Evolutionary conservation across 2,113 vertebrate species (phyloP).

Genomic region (Scortum barcoo): DNA sequence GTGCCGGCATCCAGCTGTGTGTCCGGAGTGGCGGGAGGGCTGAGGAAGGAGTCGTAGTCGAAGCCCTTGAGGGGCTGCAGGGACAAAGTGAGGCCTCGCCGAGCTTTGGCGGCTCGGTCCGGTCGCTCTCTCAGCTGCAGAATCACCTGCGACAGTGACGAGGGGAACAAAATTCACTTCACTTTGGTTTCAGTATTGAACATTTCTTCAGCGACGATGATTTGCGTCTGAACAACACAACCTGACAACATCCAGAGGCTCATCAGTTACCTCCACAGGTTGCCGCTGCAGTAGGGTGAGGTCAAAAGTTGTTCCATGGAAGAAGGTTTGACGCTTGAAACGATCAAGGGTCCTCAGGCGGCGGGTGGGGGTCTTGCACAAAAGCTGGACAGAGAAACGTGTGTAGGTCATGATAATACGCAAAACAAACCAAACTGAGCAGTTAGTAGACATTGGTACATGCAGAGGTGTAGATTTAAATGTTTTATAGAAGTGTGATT

Average conservation of each 20-base stretch:
- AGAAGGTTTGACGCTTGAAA: constrained; percentile 93
- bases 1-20: constrained; percentile 44
- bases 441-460: not conserved
- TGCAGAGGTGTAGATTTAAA: not conserved
- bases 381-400: constrained; percentile 83
- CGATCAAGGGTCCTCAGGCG: constrained; percentile 91
- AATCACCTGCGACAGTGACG: constrained; percentile 73
- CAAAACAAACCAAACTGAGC: not conserved
- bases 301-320: constrained; percentile 90
- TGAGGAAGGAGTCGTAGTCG: constrained; percentile 86
- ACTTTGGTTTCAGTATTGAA: not conserved
- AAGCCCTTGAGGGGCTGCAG: constrained; percentile 87
- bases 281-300: constrained; percentile 90
- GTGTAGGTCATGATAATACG: not conserved
- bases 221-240: not conserved
- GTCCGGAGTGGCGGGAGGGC: constrained; percentile 64
- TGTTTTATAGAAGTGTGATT: not conserved
- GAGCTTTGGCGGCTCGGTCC: constrained; percentile 78
- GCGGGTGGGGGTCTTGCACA: constrained; percentile 89
- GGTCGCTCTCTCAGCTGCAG: constrained; percentile 82
- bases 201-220: not conserved
- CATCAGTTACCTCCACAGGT: constrained; percentile 83
- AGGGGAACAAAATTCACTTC: not conserved
- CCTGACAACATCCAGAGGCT: not conserved
- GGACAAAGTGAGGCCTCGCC: constrained; percentile 80